A percentile compares a stretch with the other conserved stretches of the same genome.
Evolutionary conservation across 1,140 invertebrate species (phyloP).

Genomic region (Brachystomella parvula): DNA sequence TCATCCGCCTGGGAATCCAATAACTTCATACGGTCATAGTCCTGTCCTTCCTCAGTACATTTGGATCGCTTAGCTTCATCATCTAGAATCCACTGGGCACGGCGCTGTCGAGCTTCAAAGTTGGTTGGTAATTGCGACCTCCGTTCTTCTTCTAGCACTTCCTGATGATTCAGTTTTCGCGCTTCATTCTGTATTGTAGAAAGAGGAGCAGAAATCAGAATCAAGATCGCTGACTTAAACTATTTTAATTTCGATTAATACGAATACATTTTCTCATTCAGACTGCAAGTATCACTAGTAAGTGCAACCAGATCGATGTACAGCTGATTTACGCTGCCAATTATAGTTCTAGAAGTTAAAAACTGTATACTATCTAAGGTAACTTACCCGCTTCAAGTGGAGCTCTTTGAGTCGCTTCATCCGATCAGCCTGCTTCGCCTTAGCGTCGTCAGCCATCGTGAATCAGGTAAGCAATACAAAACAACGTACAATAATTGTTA

Average conservation of each 20-base stretch:
- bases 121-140: constrained; percentile 84
- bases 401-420: constrained; percentile 21
- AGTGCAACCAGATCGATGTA: too few species aligned
- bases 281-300: too few species aligned
- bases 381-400: constrained; percentile 20
- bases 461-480: too few species aligned
- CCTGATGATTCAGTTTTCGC: constrained; percentile 84
- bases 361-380: background rate
- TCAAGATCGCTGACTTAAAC: background rate
- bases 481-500: too few species aligned
- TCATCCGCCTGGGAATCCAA: constrained; percentile 84
- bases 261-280: background rate
- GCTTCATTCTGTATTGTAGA: constrained; percentile 84
- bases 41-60: constrained; percentile 66
- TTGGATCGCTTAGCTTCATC: constrained; percentile 70
- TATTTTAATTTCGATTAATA: background rate
- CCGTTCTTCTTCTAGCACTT: constrained; percentile 94
- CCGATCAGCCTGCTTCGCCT: constrained; percentile 10
- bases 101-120: constrained; percentile 79
- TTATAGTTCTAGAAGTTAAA: too few species aligned
- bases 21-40: constrained; percentile 84
- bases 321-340: too few species aligned
- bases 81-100: constrained; percentile 86
- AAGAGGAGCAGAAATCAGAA: background rate
- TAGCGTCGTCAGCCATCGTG: background rate